Base-by-base conservation (phyloP, 1,140 invertebrate genomes). In the Conus betulinus region DNA sequence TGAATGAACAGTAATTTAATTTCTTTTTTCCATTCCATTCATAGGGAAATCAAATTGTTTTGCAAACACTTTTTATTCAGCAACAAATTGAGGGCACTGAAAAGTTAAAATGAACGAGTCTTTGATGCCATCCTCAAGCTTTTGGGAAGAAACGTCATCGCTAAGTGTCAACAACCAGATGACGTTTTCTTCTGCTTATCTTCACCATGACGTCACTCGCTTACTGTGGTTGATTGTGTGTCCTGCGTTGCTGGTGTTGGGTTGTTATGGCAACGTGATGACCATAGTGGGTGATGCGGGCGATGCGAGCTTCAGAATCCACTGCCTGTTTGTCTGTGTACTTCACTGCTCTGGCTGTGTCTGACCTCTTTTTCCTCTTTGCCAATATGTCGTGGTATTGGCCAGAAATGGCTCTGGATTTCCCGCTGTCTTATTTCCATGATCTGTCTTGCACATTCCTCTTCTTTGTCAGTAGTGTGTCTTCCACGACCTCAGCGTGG, bases 401-500 rank as follows among this genome's bases (percentile, higher is more conserved):
- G 91, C 79, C 92, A 1, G 88, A 25, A 5, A 89, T 84, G 63
- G 52, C 81, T n/a, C 91, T 92, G 39, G 91, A 91, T 3, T 11
- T 89, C 2, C 92, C 92, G n/a, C 71, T 92, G 0, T 63, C 91
- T n/a, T 4, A 89, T 8, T 60, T 87, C 25, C 63, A 88, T 20
- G 27, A 27, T 7, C 5, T 67, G 5, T 63, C 90, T 17, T 93
- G 93, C 88, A 91, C 90, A 71, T 2, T 91, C 11, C 88, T 90
- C n/a, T 85, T 81, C 11, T 92, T 88, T 84, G 25, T 89, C 13
- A 76, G 90, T 7, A 92, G 92, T 79, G 81, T 88, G 10, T 25
- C 81, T 0, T 55, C 87, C 8, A 85, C 91, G 39, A 76, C 74
- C 15, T 93, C 92, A 8, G 84, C 91, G 5, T 93, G 92, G 91